A percentile compares a stretch with the other conserved stretches of the same genome.
Evolutionary conservation across 2,113 vertebrate species (phyloP).

Genomic region (Acanthochromis polyacanthus): DNA sequence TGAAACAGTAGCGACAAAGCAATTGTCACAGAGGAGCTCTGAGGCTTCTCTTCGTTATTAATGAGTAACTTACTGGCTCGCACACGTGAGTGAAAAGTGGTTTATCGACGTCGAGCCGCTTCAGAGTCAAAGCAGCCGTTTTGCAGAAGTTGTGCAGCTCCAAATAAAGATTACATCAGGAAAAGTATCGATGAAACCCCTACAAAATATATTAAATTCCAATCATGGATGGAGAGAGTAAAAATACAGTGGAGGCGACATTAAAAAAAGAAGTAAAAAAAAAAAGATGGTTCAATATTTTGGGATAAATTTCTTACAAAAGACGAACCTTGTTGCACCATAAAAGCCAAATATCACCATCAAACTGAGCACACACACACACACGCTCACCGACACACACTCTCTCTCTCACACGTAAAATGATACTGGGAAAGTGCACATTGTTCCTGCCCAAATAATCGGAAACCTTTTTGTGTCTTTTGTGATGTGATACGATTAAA

Average conservation of each 20-base stretch:
- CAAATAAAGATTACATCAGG: conserved; percentile 58
- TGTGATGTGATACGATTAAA: conserved; percentile 69
- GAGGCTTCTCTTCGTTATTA: conserved; percentile 59
- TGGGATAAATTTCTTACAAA: conserved; percentile 64
- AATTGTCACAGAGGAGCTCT: conserved; percentile 71
- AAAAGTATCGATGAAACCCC: conserved; percentile 60
- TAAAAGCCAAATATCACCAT: conserved; percentile 63
- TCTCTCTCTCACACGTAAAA: conserved; percentile 41
- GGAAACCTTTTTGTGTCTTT: conserved; percentile 56
- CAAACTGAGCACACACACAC: conserved; percentile 37
- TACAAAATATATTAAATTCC: conserved; percentile 72
- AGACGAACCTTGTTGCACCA: conserved; percentile 70
- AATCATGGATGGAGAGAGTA: conserved; percentile 65
- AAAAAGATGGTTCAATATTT: conserved; percentile 56
- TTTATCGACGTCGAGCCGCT: conserved; percentile 50
- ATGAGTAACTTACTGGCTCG: conserved; percentile 58
- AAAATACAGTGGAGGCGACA: conserved; percentile 81
- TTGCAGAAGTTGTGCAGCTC: conserved; percentile 64
- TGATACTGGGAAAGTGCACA: conserved; percentile 80
- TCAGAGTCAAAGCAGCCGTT: conserved; percentile 50
- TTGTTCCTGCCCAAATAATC: conserved; percentile 68
- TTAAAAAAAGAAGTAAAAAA: conserved; percentile 34
- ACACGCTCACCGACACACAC: background rate
- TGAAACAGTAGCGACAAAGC: conserved; percentile 73
- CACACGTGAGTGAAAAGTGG: conserved; percentile 46